Base-by-base conservation (phyloP, 1,140 invertebrate genomes). In the Schlechtendalia chinensis region DNA sequence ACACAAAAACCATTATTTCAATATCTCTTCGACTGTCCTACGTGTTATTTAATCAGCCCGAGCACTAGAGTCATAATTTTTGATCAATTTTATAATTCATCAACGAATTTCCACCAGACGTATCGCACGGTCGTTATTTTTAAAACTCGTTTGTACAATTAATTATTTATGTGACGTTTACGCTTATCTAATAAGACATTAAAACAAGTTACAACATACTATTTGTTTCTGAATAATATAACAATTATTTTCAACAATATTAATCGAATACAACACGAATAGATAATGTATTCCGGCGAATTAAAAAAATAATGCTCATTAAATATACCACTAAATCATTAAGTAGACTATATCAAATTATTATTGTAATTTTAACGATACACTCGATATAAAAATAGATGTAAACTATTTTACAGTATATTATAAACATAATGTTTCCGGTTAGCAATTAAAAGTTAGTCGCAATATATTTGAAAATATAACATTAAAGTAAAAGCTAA, bases 121-220 rank as follows among this genome's bases (percentile, higher is more conserved):
- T 45, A 32, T 32, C n/a, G 56, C 3, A 39, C 45, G 29, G 59
- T 56, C 50, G 54, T 53, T 56, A 74, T 56, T 56, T 72, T n/a
- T 74, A 32, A 56, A 74, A 45, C 59, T 27, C 14, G 22, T 39
- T 45, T 17, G 29, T 59, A 58, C 56, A 10, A n/a, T 17, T 39
- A 32, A 39, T 59, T 45, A 77, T 77, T 77, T 77, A 77, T 77
- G 74, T 59, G 29, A 59, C 74, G 11, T 59, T 45, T 32, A 58
- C 22, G 27, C n/a, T 77, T 77, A 58, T 77, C 74, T 17, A n/a
- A 22, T n/a, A 58, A 58, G 32, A 59, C 65, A 47, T 69, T 16
- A n/a, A 65, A 6, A n/a, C 17, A 32, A 32, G 8, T 39, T 22
- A 69, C 10, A 22, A 22, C 45, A 24, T 47, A 39, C 22, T 69